Percentiles rank a stretch among this genome's conserved stretches.
phyloP scores from a whole-genome alignment of 2,888 invertebrate species.

The Cosmorhoe ocellata region DNA sequence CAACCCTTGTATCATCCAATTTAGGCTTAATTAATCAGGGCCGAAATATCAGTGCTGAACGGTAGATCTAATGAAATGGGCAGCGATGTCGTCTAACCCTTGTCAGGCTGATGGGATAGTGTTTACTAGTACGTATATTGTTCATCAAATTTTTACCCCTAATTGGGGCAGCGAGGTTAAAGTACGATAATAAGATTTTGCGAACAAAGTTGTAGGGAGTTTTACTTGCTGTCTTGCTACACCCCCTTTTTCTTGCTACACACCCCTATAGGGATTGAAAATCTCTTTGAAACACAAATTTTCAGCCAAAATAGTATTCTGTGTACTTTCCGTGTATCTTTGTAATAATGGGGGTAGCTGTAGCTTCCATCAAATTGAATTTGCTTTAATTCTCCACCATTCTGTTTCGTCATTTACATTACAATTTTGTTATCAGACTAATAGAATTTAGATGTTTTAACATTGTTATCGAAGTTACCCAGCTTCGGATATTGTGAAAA shows the following conservation, averaged over 20 bases:
- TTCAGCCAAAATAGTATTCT: too few species aligned
- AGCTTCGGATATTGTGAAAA: conserved; percentile 21
- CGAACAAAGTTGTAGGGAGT: too few species aligned
- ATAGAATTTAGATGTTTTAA: conserved; percentile 38
- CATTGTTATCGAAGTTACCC: conserved; percentile 34
- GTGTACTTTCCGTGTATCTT: not conserved
- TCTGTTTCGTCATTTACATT: conserved; percentile 32
- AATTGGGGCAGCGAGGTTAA: too few species aligned
- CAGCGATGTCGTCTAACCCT: conserved; percentile 16
- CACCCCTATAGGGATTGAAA: too few species aligned
- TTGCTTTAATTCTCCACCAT: conserved; percentile 16
- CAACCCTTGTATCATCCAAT: conserved; percentile 16
- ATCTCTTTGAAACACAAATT: too few species aligned
- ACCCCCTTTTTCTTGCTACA: too few species aligned
- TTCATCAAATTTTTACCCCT: too few species aligned
- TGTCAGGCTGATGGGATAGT: conserved; percentile 21
- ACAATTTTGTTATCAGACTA: conserved; percentile 39
- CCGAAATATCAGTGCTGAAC: conserved; percentile 7
- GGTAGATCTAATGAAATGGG: conserved; percentile 22
- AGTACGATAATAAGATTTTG: too few species aligned
- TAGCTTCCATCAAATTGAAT: conserved; percentile 14
- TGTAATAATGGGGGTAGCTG: not conserved
- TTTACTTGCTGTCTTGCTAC: too few species aligned
- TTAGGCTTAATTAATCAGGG: conserved; percentile 24
- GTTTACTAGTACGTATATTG: conserved; percentile 13